Evolutionary conservation across 1,140 invertebrate genomes (phyloP).

Genomic region (Nixonia krombeini): DNA sequence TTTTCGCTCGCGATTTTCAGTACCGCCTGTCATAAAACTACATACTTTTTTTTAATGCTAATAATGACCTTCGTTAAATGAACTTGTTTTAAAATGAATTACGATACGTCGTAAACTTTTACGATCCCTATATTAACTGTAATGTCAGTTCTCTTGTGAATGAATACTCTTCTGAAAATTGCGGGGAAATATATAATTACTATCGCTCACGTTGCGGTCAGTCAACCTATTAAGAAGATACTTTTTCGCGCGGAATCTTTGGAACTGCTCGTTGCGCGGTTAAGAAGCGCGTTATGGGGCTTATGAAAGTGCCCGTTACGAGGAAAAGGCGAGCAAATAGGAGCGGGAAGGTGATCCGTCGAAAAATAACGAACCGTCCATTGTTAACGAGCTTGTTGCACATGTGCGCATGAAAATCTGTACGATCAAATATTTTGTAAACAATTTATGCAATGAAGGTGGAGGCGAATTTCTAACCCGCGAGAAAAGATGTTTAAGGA

Average conservation of each 20-base stretch:
- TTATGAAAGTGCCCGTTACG: conserved; percentile 20
- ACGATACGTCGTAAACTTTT: conserved; percentile 24
- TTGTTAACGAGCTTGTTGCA: not conserved
- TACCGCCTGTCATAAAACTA: too few species aligned
- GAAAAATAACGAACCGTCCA: not conserved
- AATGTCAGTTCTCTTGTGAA: conserved; percentile 17
- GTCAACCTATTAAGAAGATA: conserved; percentile 18
- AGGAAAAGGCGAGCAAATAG: not conserved
- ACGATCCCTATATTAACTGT: conserved; percentile 17
- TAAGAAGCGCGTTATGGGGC: conserved; percentile 22
- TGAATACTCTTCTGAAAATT: conserved; percentile 16
- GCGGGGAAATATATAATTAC: conserved; percentile 29
- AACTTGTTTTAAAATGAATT: conserved; percentile 17
- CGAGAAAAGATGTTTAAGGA: not conserved
- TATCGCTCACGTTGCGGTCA: conserved; percentile 25
- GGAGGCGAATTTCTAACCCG: not conserved
- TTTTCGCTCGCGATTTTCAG: not conserved
- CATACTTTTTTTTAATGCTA: too few species aligned
- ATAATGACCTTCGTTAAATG: too few species aligned
- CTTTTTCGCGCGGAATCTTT: conserved; percentile 17
- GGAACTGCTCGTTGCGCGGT: not conserved
- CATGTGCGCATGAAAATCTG: not conserved
- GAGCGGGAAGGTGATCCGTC: too few species aligned
- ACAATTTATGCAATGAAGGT: not conserved
- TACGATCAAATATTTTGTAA: not conserved